Evolutionary conservation across 1,140 invertebrate genomes (phyloP), one percentile per base, ranked within the genome.

Genomic region (Nebria ingens): DNA sequence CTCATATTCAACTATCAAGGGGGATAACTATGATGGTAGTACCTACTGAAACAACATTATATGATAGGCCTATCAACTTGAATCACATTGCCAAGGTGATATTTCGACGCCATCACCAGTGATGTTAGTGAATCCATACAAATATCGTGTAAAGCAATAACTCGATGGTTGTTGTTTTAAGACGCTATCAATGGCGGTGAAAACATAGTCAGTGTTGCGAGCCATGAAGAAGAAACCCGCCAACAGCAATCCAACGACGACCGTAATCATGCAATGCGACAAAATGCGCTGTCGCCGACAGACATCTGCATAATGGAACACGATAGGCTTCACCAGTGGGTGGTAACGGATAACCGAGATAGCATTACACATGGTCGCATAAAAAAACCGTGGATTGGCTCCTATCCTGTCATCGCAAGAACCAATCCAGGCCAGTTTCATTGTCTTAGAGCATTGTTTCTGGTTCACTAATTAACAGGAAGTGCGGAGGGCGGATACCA

Each of bases 341-440:
- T 45, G 40, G 40, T 34, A n/a, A n/a, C n/a, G 25, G 25, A 6
- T 9, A 6, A 34, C 25, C 25, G n/a, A 34, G 40, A 11, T 45
- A 11, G 17, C 15, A 45, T 17, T 11, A 11, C 15, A 11, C 40
- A 45, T 45, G 15, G 6, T 11, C 40, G 9, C 40, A 17, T 9
- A 11, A 45, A 45, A 45, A 45, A 45, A 45, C 40, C n/a, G n/a
- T 45, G 40, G 40, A 45, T 45, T 45, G 40, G 40, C 40, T 45
- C 40, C 9, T 3, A 45, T 45, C 3, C 17, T 9, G 9, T 45
- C 17, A 9, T 45, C 9, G 40, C 17, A 6, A 9, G 40, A 17
- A 45, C 40, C 40, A 45, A 45, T 45, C 40, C 40, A 45, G 6
- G 15, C 4, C 17, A 4, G 15, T 6, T 11, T 17, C 40, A 45